Evolutionary conservation across 1,140 invertebrate species (phyloP), one percentile per base, ranked within the genome.

Genomic region (Leptinotarsa defecta): DNA sequence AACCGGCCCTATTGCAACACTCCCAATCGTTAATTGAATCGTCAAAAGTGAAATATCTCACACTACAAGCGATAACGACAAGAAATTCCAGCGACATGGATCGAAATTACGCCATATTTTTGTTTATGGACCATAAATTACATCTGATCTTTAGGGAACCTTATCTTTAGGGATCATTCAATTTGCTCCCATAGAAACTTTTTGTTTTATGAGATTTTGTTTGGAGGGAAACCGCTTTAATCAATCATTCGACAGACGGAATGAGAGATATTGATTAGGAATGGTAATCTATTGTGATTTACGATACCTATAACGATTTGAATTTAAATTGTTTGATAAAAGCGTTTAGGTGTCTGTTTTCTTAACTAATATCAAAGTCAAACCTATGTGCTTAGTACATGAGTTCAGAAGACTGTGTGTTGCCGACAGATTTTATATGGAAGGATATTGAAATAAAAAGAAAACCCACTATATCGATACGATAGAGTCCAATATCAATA

Each of bases 21-120:
- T 43, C 34, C 34, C 34, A 43, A 11, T 11, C 34, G 15, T 57
- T 57, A 57, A 57, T 57, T 57, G 52, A 57, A 57, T 57, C 52
- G 52, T 57, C 52, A 57, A 57, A 57, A n/a, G 52, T 57, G 52
- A 57, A 57, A 57, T 57, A 57, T 57, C 52, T 57, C 52, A 57
- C 52, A 57, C 52, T n/a, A 57, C 52, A 19, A 57, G 52, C 52
- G 52, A 57, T 57, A 57, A 57, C 52, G 52, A 57, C 52, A 57
- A 57, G 52, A 57, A 17, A 57, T 57, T 57, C 52, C 52, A 57
- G 52, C 52, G 0, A 57, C 13, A 57, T 19, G 52, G 52, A 17
- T 57, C n/a, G n/a, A 57, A 57, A 57, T 17, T 57, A n/a, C 52
- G 52, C 52, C n/a, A 57, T 57, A 57, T 57, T 57, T 43, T 57